Conservation (phyloP, 53 echinoderm and acorn worm species). For the Hippasteria phrygiana region DNA sequence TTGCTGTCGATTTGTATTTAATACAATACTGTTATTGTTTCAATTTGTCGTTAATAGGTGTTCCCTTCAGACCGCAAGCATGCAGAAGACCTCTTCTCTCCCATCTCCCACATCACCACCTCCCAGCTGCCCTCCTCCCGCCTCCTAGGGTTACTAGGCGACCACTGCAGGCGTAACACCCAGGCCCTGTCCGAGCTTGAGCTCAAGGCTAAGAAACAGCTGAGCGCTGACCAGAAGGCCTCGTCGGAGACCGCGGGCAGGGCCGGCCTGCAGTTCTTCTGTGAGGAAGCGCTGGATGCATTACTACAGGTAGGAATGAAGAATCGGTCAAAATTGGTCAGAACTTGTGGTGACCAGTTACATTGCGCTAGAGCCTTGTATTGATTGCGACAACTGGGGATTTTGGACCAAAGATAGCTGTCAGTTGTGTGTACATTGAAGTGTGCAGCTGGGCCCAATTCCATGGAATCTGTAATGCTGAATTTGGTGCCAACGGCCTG, state of each 20-base stretch:
- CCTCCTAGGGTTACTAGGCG: constrained; percentile 80
- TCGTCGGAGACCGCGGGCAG: constrained; percentile 79
- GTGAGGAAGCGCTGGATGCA: constrained; percentile 60
- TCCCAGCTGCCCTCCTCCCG: constrained; percentile 80
- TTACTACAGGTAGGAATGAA: constrained; percentile 68
- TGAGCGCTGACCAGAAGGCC: constrained; percentile 70
- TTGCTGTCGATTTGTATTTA: neutral
- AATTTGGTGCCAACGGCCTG: no score
- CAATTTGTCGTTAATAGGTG: constrained; percentile 48
- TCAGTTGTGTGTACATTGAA: no score
- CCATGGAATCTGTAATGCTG: no score
- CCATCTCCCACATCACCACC: constrained; percentile 72
- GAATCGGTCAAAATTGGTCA: no score
- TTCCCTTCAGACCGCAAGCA: constrained; percentile 61
- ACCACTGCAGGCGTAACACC: constrained; percentile 73
- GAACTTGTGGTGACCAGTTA: no score
- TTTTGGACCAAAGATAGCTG: no score
- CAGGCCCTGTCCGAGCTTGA: constrained; percentile 89
- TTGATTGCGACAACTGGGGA: no score
- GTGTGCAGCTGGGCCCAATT: no score
- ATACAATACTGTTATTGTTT: neutral
- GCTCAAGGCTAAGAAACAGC: constrained; percentile 89
- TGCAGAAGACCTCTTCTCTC: constrained; percentile 84
- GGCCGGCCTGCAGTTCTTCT: constrained; percentile 85
- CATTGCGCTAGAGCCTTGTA: neutral